Evolutionary conservation across 2,888 invertebrate species (phyloP), one percentile per base, ranked within the genome.

Genomic region (Trichopria drosophilae): DNA sequence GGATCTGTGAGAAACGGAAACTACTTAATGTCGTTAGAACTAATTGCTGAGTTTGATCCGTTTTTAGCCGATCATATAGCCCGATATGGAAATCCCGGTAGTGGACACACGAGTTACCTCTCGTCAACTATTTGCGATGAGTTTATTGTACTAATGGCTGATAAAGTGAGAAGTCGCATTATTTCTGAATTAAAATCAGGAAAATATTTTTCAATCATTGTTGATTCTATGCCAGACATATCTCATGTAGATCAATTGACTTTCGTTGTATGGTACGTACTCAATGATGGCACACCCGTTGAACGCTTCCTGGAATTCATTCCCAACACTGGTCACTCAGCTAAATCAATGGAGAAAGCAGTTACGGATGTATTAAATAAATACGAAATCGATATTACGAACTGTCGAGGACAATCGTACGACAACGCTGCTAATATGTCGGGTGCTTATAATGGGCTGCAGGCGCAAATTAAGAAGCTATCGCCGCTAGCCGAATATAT

Each of bases 81-180:
- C 37, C 48, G 47, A 36, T 58, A 61, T 53, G 67, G 63, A 18
- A 67, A 67, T 46, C 49, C 51, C 29, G 66, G 66, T 10, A 59
- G 37, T 43, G 67, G 65, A 5, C 45, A 43, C 10, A 58, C 55
- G 13, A 61, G 59, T 4, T 69, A 70, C 48, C 47, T 67, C 15
- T 65, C 64, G 6, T 60, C 58, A 55, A 65, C 63, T 28, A 53
- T 63, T 43, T 67, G 66, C 45, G 65, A 69, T 51, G 64, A 69
- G 47, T 59, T 69, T 42, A 66, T 67, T 58, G 20, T 36, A 29
- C 48, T 68, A 20, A 63, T 71, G 60, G 58, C 56, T 24, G 26
- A 61, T 24, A 61, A 61, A 61, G 55, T 64, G 29, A 51, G 54
- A 10, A 49, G 60, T 24, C 36, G 46, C 22, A 60, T 65, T 15